Conservation (phyloP, 2,113 vertebrate genomes). For the Craseonycteris thonglongyai region DNA sequence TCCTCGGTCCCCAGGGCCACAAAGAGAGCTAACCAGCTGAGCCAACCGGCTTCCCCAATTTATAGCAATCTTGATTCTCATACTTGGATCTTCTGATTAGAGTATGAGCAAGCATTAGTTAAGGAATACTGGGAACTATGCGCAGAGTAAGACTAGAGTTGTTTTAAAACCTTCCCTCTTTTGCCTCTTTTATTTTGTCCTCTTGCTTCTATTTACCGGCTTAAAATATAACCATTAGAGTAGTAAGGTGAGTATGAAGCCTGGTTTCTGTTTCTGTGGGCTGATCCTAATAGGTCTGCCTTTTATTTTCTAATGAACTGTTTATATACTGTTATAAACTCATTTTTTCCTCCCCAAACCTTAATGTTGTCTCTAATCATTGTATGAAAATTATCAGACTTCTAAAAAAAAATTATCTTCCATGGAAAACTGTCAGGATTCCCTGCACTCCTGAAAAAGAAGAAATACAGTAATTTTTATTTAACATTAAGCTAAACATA, state of each 20-base stretch:
- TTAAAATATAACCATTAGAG: neutral
- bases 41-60: too few relatives aligned
- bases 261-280: neutral
- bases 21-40: too few relatives aligned
- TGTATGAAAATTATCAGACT: constrained; percentile 4
- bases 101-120: neutral
- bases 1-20: too few relatives aligned
- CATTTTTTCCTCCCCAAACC: neutral
- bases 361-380: neutral
- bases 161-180: neutral
- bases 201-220: neutral
- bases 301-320: constrained; percentile 7
- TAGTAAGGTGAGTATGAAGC: neutral
- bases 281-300: neutral
- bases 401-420: neutral
- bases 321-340: neutral
- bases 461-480: neutral
- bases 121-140: neutral
- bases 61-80: neutral
- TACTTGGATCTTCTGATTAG: neutral
- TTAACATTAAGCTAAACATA: neutral
- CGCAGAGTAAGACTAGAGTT: neutral
- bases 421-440: neutral
- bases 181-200: neutral
- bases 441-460: neutral